Evolutionary conservation across 2,888 invertebrate genomes (phyloP).

Genomic region (Ptychoptera albimana): DNA sequence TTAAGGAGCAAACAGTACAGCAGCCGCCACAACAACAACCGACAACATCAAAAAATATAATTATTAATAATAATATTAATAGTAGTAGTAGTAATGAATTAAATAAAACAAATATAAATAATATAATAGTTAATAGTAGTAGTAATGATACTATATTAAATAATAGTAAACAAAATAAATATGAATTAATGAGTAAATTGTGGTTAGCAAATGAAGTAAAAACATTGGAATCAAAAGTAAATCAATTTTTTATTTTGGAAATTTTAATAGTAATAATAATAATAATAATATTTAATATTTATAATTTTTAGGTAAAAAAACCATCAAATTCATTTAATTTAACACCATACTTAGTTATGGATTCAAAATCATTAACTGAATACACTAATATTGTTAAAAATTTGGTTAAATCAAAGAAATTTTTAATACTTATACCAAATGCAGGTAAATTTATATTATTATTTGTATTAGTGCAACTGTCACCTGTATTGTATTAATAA

Average conservation of each 20-base stretch:
- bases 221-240: conserved; percentile 59
- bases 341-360: conserved; percentile 79
- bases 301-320: conserved; percentile 7
- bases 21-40: too few relatives aligned
- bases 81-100: too few relatives aligned
- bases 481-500: neutral
- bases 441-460: conserved; percentile 45
- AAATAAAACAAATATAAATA: too few relatives aligned
- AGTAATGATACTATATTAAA: conserved; percentile 18
- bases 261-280: neutral
- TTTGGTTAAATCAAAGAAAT: conserved; percentile 64
- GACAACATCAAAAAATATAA: too few relatives aligned
- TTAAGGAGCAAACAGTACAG: too few relatives aligned
- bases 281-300: neutral
- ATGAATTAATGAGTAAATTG: conserved; percentile 62
- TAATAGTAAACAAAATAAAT: conserved; percentile 14
- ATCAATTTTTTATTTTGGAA: neutral
- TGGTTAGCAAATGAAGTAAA: conserved; percentile 81
- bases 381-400: conserved; percentile 66
- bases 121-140: too few relatives aligned
- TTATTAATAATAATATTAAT: too few relatives aligned
- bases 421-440: conserved; percentile 75
- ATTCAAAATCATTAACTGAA: conserved; percentile 63
- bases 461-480: neutral
- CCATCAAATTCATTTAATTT: conserved; percentile 29